phyloP scores from a whole-genome alignment of 1,140 invertebrate genomes.

The Diabrotica virgifera region DNA sequence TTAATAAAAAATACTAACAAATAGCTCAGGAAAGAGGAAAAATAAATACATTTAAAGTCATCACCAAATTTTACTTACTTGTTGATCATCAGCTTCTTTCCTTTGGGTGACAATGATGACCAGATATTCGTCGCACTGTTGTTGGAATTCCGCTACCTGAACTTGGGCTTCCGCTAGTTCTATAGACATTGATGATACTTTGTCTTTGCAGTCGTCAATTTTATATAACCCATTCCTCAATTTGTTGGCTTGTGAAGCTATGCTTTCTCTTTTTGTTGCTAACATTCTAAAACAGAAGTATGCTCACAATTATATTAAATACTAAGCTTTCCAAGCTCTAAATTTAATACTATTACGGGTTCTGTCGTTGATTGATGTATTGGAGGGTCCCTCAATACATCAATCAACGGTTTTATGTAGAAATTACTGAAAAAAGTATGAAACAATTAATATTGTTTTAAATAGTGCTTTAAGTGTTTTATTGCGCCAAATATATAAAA shows the following conservation, averaged over 20 bases:
- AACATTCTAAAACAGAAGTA: slow-evolving; percentile 61
- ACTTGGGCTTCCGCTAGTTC: slow-evolving; percentile 76
- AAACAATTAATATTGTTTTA: too few species aligned
- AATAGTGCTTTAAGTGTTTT: too few species aligned
- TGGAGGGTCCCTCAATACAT: too few species aligned
- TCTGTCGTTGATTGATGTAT: too few species aligned
- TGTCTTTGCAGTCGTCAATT: slow-evolving; percentile 72
- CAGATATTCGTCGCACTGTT: slow-evolving; percentile 72
- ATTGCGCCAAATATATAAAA: too few species aligned
- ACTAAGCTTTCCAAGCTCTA: too few species aligned
- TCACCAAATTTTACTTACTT: slow-evolving; percentile 33
- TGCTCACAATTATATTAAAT: too few species aligned
- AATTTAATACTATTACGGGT: too few species aligned
- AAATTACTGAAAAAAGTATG: background rate
- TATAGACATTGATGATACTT: slow-evolving; percentile 74
- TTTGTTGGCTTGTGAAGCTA: slow-evolving; percentile 70
- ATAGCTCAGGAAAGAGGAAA: too few species aligned
- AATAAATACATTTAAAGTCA: too few species aligned
- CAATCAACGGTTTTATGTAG: slow-evolving; percentile 4
- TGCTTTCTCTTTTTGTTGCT: slow-evolving; percentile 64
- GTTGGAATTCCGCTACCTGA: slow-evolving; percentile 67
- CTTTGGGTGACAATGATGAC: slow-evolving; percentile 73
- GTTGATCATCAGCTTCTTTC: slow-evolving; percentile 76
- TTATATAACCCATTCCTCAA: slow-evolving; percentile 72
- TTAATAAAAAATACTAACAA: too few species aligned